Base-by-base conservation (phyloP, 1,140 invertebrate genomes). In the Akabosia matsudoensis region DNA sequence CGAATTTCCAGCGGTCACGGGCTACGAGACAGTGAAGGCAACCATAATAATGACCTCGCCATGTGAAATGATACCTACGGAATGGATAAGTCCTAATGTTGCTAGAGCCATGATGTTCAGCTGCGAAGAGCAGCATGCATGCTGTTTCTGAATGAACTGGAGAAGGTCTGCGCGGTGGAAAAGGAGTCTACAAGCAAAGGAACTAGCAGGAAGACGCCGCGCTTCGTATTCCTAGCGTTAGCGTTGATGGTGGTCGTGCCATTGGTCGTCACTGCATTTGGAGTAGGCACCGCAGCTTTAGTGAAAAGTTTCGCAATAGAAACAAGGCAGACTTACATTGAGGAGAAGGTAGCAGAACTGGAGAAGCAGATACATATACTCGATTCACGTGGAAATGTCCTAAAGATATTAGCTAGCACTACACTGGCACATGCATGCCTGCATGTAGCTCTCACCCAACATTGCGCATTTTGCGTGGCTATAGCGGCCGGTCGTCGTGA, bases 141-240 rank as follows among this genome's bases (percentile, higher is more conserved):
- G 10, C 16, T 77, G 0, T 79, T 79, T 74, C 51, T 77, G 4
- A 31, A 61, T 0, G 73, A 78, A 56, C 28, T 79, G 22, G 74
- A 76, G 52, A 70, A 70, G 45, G 74, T 79, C 2, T 79, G 79
- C 52, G 74, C 78, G 0, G 22, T 24, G n/a, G n/a, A n/a, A n/a
- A 61, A 24, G 26, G 22, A 4, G 3, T n/a, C 54, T 4, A 67
- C 61, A 31, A 67, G 54, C 54, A 10, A 10, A 34, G 33, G 13
- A 34, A 4, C 22, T 34, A 18, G 26, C 33, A 10, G 18, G n/a
- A n/a, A 34, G 30, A 13, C 13, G 45, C 26, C 33, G 26, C 33
- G 70, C 13, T 34, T 72, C 28, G 28, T 75, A 4, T 30, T 67
- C 26, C 7, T 45, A 1, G 64, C 16, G 0, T 10, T 73, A 10